Evolutionary conservation across 2,113 vertebrate genomes (phyloP), one percentile per base, ranked within the genome.

Genomic region (Pseudorasbora parva): DNA sequence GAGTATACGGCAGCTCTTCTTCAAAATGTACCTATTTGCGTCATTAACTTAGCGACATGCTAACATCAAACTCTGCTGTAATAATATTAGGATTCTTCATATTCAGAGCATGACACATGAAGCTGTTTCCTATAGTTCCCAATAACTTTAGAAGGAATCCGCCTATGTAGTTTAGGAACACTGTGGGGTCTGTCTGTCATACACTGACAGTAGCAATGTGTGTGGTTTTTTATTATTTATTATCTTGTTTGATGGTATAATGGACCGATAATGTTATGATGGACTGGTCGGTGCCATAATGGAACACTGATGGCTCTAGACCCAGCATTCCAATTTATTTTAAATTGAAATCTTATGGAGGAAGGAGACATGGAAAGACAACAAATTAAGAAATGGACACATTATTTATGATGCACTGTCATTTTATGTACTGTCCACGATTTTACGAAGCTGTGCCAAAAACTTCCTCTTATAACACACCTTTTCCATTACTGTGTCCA

Each of bases 301-400:
- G 51, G 33, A 49, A 30, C 15, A n/a, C 66, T 74, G 68, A 60
- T 83, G 49, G 68, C 75, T 66, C 69, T 43, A 73, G 57, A 72
- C 84, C 66, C 66, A 60, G 72, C 41, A 69, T 68, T 60, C 62
- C 76, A 60, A 45, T 71, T 81, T 51, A 77, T 84, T 76, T 60
- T 15, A 45, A 77, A 71, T 60, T 25, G 23, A 84, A 77, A 74
- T 69, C 41, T 71, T 54, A 76, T 60, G 49, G 60, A 77, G 37
- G 78, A 62, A 81, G 49, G 60, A 72, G 72, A 62, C 49, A 14
- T 30, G 17, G 25, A 43, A 12, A 77, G 78, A 81, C 23, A 43
- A 14, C 25, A 81, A 54, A 84, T 56, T 51, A 49, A 19, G 19
- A 64, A 81, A 49, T 73, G 43, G 45, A 37, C 7, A 62, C n/a